Evolutionary conservation across 2,797 vertebrate species (phyloP).

Genomic region (Chrysocyon brachyurus): DNA sequence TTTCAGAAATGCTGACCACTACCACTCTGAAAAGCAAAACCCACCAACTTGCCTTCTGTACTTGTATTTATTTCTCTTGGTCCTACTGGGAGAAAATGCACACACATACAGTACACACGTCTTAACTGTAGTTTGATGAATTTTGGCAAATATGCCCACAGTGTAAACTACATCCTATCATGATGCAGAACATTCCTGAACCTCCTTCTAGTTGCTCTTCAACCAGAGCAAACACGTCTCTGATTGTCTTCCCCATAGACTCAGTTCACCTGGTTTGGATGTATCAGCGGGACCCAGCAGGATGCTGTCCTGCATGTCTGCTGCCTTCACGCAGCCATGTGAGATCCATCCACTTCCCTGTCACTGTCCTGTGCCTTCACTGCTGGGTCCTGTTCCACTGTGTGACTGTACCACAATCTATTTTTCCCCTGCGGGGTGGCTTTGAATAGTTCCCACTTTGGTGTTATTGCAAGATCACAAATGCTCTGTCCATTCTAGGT

Average conservation of each 20-base stretch:
- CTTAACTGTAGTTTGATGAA: neutral
- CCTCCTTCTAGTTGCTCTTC: neutral
- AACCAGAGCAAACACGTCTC: neutral
- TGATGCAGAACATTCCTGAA: neutral
- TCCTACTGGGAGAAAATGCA: neutral
- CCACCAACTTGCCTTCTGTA: neutral
- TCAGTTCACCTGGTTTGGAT: neutral
- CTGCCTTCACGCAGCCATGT: fast-evolving
- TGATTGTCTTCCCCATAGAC: neutral
- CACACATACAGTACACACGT: fast-evolving
- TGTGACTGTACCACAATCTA: fast-evolving
- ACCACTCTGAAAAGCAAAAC: neutral
- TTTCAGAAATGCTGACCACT: neutral
- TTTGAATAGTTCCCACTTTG: fast-evolving
- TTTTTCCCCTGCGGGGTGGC: fast-evolving
- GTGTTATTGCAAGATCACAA: fast-evolving
- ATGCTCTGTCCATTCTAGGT: fast-evolving
- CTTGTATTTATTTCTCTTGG: neutral
- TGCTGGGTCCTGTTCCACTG: fast-evolving
- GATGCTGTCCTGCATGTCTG: fast-evolving
- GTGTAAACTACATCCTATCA: neutral
- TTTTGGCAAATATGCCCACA: no score
- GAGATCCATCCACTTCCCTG: fast-evolving
- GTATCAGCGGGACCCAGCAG: fast-evolving
- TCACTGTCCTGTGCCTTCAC: fast-evolving